Base-by-base conservation (phyloP, 2,797 vertebrate genomes). In the Pithecia hirsuta region DNA sequence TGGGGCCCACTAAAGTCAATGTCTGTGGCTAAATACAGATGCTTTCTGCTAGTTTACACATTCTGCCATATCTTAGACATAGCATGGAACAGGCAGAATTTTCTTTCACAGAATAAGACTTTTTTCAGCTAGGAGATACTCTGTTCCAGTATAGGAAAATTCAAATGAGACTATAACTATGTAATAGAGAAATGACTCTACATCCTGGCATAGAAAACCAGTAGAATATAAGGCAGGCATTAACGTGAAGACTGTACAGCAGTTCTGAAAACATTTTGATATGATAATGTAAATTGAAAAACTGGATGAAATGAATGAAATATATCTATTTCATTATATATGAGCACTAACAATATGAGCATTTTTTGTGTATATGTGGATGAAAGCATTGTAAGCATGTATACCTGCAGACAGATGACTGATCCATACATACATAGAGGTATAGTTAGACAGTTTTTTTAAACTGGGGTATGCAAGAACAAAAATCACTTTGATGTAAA, bases 341-440 rank as follows among this genome's bases (percentile, higher is more conserved):
- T 55, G 20, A 55, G 20, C 20, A 55, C 52, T 55, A 8, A 22
- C 20, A 1, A 55, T 55, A 22, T 55, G 20, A 79, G 11, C 39
- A 15, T 76, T 41, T 41, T 41, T 3, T 39, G 9, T 39, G 13
- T 4, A 1, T 26, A 44, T 17, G 24, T 36, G 19, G 10, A 74
- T 33, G 5, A 1, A 67, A 33, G 17, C 3, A 13, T 8, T 33
- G 5, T 4, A 67, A 33, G 17, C 2, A 13, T 6, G 1, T 8
- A 15, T 10, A 57, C 5, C 1, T 7, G 13, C 13, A 15, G 3
- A 19, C 24, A 81, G n/a, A 64, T 52, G n/a, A 36, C 7, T 41
- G 33, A 41, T 22, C 4, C 5, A 30, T 5, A 7, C 36, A 44
- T 7, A 82, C 2, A n/a, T 1, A 52, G 11, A 64, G 30, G 39